A percentile compares a stretch with the other conserved stretches of the same genome.
Evolutionary conservation across 37 sponge, comb jelly and placozoan genomes (phyloP).

Genomic region (Haliclona indistincta): DNA sequence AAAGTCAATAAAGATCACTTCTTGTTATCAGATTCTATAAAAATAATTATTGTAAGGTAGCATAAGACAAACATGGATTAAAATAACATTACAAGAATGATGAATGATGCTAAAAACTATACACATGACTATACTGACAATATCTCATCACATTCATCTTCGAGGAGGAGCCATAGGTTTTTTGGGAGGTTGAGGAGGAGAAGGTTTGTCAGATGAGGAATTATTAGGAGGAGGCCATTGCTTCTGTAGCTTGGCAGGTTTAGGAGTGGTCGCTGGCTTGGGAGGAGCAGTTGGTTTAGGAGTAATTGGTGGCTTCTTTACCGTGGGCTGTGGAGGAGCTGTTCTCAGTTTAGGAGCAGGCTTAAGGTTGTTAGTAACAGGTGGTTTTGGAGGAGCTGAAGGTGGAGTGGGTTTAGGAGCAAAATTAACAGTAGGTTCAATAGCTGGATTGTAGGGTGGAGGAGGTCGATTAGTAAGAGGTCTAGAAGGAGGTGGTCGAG

Average conservation of each 20-base stretch:
- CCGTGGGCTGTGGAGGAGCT: neutral
- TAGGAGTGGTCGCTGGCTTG: neutral
- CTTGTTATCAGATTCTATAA: too few relatives aligned
- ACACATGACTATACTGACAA: too few relatives aligned
- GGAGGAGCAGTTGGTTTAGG: constrained; percentile 1
- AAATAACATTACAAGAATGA: too few relatives aligned
- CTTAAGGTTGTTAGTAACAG: too few relatives aligned
- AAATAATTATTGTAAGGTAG: too few relatives aligned
- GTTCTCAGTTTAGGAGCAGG: too few relatives aligned
- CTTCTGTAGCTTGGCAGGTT: neutral
- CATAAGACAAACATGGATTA: too few relatives aligned
- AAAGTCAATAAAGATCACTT: too few relatives aligned
- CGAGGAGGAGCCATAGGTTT: neutral
- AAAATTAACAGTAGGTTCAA: neutral
- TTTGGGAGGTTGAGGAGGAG: neutral
- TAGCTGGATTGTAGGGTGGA: neutral
- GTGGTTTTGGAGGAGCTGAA: neutral
- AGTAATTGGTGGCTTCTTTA: neutral
- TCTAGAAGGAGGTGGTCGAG: neutral
- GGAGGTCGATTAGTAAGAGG: neutral
- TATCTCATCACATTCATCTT: too few relatives aligned
- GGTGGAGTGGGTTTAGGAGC: neutral
- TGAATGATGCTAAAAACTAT: too few relatives aligned
- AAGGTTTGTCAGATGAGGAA: neutral
- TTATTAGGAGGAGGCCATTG: neutral